Base-by-base conservation (phyloP, 2,888 invertebrate species). In the Campoplex nolae region DNA sequence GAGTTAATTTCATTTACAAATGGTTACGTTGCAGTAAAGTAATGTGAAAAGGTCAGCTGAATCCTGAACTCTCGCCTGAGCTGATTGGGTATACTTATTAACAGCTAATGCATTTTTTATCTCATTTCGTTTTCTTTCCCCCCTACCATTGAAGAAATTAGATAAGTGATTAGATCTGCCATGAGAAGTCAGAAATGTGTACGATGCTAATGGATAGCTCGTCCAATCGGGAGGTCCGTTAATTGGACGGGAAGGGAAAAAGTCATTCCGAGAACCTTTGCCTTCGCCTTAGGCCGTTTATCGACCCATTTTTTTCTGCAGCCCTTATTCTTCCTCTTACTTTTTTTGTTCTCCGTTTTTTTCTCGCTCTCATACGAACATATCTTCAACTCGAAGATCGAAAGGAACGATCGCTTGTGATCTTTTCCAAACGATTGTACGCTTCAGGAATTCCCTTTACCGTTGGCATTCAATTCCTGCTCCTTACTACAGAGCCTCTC, bases 371-470 rank as follows among this genome's bases (percentile, higher is more conserved):
- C 74, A 56, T 48, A 42, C 51, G 35, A 42, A 71, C 65, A 62
- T 23, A 23, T 75, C 38, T 48, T 32, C n/a, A 18, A 13, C 35
- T 28, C 75, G 65, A 80, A 71, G 79, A 86, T 58, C 75, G 79
- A 76, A 86, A 83, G 83, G 79, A 75, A 62, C 23, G 13, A 62
- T 74, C 35, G 62, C 71, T 71, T 76, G 71, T 3, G 65, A 28
- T 75, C 75, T 83, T 79, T 70, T n/a, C 56, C 71, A 68, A 51
- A 62, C n/a, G 56, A 76, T 62, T 56, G 62, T 81, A 79, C 45
- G 76, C 48, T 83, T n/a, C 86, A 45, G 54, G 71, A 86, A 79
- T 76, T 83, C 70, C 35, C 56, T 76, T 80, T 76, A 76, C 71
- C 56, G 83, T 67, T 76, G 8, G 28, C 35, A 56, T 67, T 70